Evolutionary conservation across 2,113 vertebrate genomes (phyloP).

Genomic region (Hyperoodon ampullatus): DNA sequence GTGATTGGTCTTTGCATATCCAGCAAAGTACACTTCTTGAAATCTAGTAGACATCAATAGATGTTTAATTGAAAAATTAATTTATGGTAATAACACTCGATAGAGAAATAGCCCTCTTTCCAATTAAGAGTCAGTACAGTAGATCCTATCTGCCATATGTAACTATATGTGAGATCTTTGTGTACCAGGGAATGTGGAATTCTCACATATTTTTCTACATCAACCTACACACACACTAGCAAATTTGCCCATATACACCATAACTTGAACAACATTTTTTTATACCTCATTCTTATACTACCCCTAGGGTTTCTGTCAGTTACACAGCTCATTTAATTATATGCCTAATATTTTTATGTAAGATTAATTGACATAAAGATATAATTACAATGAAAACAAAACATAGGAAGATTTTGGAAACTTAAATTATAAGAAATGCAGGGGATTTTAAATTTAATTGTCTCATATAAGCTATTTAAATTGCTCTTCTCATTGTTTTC

Average conservation of each 20-base stretch:
- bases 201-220: neutral
- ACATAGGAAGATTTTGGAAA: neutral
- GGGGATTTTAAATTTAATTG: neutral
- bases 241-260: neutral
- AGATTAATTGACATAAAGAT: neutral
- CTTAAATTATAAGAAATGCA: neutral
- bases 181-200: neutral
- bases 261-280: constrained; percentile 14
- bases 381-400: neutral
- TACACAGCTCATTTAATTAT: neutral
- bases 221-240: neutral
- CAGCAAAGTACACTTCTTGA: neutral
- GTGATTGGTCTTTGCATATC: neutral
- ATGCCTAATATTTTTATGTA: neutral
- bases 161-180: neutral
- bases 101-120: neutral
- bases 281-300: neutral
- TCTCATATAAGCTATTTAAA: neutral
- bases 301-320: neutral
- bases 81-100: neutral
- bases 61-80: neutral
- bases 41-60: neutral
- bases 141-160: neutral
- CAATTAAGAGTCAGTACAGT: neutral
- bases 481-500: neutral